A percentile compares a stretch with the other conserved stretches of the same genome.
Conservation (phyloP, 2,113 vertebrate species). For the Rattus rattus region DNA sequence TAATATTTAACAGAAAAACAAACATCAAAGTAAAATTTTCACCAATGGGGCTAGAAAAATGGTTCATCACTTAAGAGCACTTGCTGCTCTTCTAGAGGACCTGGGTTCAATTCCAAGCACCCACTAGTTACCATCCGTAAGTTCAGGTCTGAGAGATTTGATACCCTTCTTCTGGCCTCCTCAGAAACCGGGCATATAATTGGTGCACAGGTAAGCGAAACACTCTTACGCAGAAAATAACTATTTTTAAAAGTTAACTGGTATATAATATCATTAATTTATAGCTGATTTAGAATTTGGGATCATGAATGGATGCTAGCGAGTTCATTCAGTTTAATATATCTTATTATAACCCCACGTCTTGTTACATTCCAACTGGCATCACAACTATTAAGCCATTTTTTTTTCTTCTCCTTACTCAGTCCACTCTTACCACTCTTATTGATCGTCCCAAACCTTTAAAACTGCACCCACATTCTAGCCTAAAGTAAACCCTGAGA, state of each 20-base stretch:
- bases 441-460: background rate
- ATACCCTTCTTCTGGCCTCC: background rate
- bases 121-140: background rate
- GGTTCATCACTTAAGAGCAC: background rate
- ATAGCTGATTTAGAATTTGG: constrained; percentile 31
- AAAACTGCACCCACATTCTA: background rate
- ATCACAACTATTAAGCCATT: background rate
- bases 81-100: background rate
- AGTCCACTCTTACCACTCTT: background rate
- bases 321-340: background rate
- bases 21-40: constrained; percentile 4
- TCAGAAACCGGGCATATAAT: background rate
- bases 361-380: background rate
- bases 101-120: background rate
- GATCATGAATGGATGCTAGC: background rate
- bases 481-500: background rate
- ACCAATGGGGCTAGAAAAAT: background rate
- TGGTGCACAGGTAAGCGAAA: background rate
- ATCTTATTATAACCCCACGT: background rate
- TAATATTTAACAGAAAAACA: background rate
- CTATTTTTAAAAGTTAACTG: background rate
- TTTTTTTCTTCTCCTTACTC: background rate
- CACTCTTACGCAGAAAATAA: background rate
- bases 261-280: background rate
- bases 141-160: background rate